Base-by-base conservation (phyloP, 2,888 invertebrate species). In the Capitulum mitella region DNA sequence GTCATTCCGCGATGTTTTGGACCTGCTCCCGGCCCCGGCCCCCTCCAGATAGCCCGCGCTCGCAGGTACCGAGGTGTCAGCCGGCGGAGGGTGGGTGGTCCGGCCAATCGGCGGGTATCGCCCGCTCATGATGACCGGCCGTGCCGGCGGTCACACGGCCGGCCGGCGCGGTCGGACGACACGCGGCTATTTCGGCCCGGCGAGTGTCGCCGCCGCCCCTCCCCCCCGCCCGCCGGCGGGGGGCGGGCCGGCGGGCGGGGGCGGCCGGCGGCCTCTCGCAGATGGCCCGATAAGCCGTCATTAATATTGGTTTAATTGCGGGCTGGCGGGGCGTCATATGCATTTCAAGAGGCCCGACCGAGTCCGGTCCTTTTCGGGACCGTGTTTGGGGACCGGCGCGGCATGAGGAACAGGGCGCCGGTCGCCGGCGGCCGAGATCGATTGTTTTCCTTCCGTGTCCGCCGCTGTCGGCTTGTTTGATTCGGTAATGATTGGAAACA, bases 221-320 rank as follows among this genome's bases (percentile, higher is more conserved):
- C 70, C 70, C 10, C 8, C 37, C 29, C 8, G 70, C 70, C 3
- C n/a, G 58, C 22, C 8, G 37, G 70, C 29, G 58, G 29, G 22
- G n/a, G 29, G n/a, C n/a, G n/a, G n/a, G n/a, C n/a, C n/a, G 58
- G 29, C n/a, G 43, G 58, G 37, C 37, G 22, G 70, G 16, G 70
- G 70, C 37, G 70, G 70, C 29, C 22, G 19, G 70, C 22, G 22
- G 70, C 37, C 3, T 6, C 51, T 51, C 51, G 54, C 54, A 70
- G 70, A 70, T 70, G 26, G 70, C 6, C 6, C 34, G 70, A 70
- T 70, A 37, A 16, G 34, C 19, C 14, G 37, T 70, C 70, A 70
- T 70, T 70, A 70, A 70, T 70, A 37, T 37, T 70, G 19, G 70
- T 70, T 37, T 70, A 70, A 70, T 70, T 70, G 70, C 29, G 19